These are phyloP conservation scores for Leptodactylus fallax DNA, from an alignment of 2,797 vertebrate genomes.

Conservation along the genomic window DNA sequence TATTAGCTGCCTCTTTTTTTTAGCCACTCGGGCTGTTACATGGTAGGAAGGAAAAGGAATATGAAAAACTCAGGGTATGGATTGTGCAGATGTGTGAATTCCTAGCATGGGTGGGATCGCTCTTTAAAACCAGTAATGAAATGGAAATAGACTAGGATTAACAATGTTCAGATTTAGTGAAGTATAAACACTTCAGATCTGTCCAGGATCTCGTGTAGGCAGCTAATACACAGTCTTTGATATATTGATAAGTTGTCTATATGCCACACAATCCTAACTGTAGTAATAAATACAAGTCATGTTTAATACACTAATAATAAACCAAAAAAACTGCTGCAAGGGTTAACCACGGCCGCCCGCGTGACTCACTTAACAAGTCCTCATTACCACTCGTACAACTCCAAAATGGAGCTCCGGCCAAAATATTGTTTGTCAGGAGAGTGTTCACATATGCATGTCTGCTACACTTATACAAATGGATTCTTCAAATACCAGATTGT, in stretches of 20 bases:
- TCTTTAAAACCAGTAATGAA: background rate
- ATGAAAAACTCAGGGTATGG: background rate
- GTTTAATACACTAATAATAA: slow-evolving; percentile 10
- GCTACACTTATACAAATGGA: slow-evolving; percentile 31
- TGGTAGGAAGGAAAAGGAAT: background rate
- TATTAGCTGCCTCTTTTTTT: background rate
- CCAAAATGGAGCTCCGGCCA: slow-evolving; percentile 28
- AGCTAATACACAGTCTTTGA: background rate
- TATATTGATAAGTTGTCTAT: background rate
- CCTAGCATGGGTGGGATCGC: background rate
- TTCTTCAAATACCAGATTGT: slow-evolving; percentile 45
- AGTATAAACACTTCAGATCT: background rate
- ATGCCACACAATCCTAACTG: background rate
- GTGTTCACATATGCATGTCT: slow-evolving; percentile 19
- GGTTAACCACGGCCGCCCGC: background rate
- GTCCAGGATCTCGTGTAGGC: background rate
- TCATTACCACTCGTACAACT: slow-evolving; percentile 24
- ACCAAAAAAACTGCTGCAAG: background rate
- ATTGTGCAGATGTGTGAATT: background rate
- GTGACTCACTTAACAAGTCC: slow-evolving; percentile 30
- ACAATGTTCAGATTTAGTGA: background rate
- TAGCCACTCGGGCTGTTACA: background rate
- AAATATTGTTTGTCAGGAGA: slow-evolving; percentile 42
- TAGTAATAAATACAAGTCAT: background rate
- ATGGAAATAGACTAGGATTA: slow-evolving; percentile 10